Conservation (phyloP, 1,140 invertebrate species). For the Parapsyche elsis region DNA sequence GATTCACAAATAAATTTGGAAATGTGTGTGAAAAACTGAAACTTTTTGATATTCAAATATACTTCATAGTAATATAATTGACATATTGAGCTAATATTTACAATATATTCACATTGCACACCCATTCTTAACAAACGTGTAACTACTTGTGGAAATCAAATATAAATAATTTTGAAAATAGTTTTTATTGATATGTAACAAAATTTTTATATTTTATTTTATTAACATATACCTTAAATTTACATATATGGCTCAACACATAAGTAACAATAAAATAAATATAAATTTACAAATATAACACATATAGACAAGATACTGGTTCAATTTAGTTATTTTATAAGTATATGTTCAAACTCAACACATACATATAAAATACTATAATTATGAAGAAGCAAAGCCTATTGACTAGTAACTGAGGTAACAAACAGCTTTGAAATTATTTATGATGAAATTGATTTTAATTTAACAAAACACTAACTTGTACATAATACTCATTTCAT, state of each 20-base stretch:
- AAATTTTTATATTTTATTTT: constrained; percentile 20
- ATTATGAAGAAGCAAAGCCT: background rate
- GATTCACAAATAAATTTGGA: too few relatives aligned
- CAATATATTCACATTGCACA: constrained; percentile 10
- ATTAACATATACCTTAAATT: constrained; percentile 10
- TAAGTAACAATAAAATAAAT: constrained; percentile 16
- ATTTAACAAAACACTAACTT: too few relatives aligned
- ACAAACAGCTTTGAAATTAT: constrained; percentile 4
- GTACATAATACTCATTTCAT: too few relatives aligned
- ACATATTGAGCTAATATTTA: constrained; percentile 32
- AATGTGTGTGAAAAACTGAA: too few relatives aligned
- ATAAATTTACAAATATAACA: constrained; percentile 10
- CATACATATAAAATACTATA: constrained; percentile 9
- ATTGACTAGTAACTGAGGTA: constrained; percentile 24
- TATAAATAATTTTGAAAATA: constrained; percentile 20
- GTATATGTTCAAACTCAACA: background rate
- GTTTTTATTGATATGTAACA: constrained; percentile 25
- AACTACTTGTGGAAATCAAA: background rate
- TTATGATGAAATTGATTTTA: too few relatives aligned
- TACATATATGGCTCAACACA: constrained; percentile 16
- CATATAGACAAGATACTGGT: constrained; percentile 17
- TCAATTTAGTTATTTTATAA: background rate
- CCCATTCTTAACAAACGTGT: background rate
- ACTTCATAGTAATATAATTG: background rate
- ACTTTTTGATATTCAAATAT: too few relatives aligned